These are phyloP conservation scores for Elaphurus davidianus DNA, from an alignment of 2,113 vertebrate species.

Conservation along the genomic window DNA sequence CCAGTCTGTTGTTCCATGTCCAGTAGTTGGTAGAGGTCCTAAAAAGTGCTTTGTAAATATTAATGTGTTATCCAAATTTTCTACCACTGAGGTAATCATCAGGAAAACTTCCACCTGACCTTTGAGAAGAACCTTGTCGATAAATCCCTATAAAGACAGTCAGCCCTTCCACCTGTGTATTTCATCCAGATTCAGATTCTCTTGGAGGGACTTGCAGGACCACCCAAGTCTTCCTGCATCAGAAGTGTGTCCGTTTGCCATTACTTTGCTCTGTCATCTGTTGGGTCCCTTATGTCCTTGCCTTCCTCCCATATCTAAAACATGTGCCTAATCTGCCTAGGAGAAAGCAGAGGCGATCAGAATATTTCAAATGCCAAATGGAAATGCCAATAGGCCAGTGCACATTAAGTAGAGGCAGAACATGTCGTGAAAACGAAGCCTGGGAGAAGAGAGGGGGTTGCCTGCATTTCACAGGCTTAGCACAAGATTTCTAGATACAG, in stretches of 20 bases:
- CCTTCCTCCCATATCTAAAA: neutral
- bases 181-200: neutral
- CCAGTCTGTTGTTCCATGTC: too few relatives aligned
- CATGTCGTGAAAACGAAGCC: neutral
- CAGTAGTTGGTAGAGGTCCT: neutral
- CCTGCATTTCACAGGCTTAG: neutral
- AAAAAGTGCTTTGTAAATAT: neutral
- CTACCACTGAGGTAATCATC: neutral
- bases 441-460: neutral
- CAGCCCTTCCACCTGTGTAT: neutral
- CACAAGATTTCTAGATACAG: constrained; percentile 25
- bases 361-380: neutral
- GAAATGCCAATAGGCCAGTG: neutral
- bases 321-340: neutral
- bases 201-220: neutral
- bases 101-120: neutral
- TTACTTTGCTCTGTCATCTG: neutral
- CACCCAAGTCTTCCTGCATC: neutral
- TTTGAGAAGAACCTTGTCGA: neutral
- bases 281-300: neutral
- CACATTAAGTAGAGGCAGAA: neutral
- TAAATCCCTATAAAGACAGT: neutral
- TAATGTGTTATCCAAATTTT: neutral
- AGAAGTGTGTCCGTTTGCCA: neutral
- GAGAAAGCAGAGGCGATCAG: neutral